Base-by-base conservation (phyloP, 1,140 invertebrate genomes). In the Rhynchophorus ferrugineus region DNA sequence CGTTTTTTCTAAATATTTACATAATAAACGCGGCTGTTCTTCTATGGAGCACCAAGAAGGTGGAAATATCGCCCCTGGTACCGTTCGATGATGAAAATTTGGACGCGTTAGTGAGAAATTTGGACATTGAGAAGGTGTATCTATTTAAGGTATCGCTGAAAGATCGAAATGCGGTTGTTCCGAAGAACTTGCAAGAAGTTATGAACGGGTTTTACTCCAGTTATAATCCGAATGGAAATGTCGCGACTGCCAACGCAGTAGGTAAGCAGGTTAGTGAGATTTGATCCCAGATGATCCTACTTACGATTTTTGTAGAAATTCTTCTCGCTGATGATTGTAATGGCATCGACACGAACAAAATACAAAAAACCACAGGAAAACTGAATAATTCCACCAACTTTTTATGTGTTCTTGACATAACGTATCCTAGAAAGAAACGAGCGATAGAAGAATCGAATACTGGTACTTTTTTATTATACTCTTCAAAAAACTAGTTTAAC, bases 11-110 rank as follows among this genome's bases (percentile, higher is more conserved):
- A 37, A 29, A 50, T 8, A 52, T 62, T 36, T 57, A 35, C 47
- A 13, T 39, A 34, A 33, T 52, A 36, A 51, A 57, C 19, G 50
- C 48, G 14, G 52, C 56, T 3, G 47, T 66, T 3, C 47, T 66
- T 16, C 46, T 62, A 16, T 66, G 64, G 64, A 63, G 64, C 36
- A 61, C 53, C 36, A 56, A 62, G 39, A 47, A 61, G 48, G 35
- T 66, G 14, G 33, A 61, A 14, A 54, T 63, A 41, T 60, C 60
- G 13, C 58, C 64, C 8, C 51, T 66, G 19, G 44, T 59, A 36
- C 44, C 59, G 14, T 66, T 64, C 29, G 60, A 51, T 24, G 57
- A 57, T 22, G 58, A 63, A 7, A 56, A 63, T 42, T 60, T 64
- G 6, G 34, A 53, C 34, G 42, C 58, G 35, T 44, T 66, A 42